Conservation (phyloP, 35 echinoderm and acorn worm species). For the Anneissia japonica region DNA sequence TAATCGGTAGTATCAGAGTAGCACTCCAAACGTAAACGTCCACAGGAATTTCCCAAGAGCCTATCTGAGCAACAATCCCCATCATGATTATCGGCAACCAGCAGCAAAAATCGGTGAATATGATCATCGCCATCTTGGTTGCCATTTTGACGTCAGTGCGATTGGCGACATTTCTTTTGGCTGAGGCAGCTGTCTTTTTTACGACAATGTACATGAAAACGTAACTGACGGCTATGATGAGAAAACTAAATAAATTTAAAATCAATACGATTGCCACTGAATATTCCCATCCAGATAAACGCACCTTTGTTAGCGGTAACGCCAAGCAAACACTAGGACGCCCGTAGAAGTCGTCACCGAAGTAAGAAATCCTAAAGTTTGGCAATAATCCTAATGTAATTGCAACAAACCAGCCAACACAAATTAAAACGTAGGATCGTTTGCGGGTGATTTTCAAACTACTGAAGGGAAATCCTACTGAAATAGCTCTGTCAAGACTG, state of each 20-base stretch:
- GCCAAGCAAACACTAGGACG: background rate
- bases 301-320: background rate
- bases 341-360: background rate
- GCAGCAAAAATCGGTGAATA: slow-evolving; percentile 18
- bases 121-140: slow-evolving; percentile 30
- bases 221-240: slow-evolving; percentile 28
- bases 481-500: background rate
- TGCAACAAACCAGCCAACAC: background rate
- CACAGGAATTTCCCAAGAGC: background rate
- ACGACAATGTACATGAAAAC: slow-evolving; percentile 37
- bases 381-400: background rate
- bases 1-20: slow-evolving; percentile 53
- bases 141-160: slow-evolving; percentile 38
- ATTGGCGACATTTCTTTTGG: background rate
- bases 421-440: background rate
- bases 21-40: slow-evolving; percentile 11
- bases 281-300: slow-evolving; percentile 29
- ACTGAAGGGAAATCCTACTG: background rate
- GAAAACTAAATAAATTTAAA: slow-evolving; percentile 40
- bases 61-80: slow-evolving; percentile 14
- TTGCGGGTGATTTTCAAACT: background rate
- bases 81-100: slow-evolving; percentile 28
- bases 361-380: background rate
- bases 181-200: background rate
- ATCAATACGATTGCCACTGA: slow-evolving; percentile 41